Evolutionary conservation across 2,113 vertebrate species (phyloP), one percentile per base, ranked within the genome.

Genomic region (Silurus meridionalis): DNA sequence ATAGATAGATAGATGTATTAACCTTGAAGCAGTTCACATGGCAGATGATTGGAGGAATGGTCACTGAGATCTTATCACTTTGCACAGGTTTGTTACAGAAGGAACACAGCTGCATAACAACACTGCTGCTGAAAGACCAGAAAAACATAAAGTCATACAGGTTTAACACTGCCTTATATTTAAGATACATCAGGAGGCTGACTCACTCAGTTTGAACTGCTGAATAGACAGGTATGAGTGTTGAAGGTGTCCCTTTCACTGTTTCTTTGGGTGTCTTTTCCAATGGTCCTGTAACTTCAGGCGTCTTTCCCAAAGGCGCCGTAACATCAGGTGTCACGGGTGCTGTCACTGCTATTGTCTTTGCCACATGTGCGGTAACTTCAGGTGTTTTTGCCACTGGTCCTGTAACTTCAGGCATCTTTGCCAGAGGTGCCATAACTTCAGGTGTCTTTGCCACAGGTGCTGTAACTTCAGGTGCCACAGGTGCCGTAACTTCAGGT

Each of bases 21-120:
- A 94, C 93, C 94, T 92, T 90, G 1, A 95, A 88, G 82, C 94
- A 94, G 0, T 91, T 90, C 1, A 87, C 61, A 55, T 95, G 93
- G 88, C 85, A 91, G 58, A 2, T 81, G 21, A 92, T 13, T 0
- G 10, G 50, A 82, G 92, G 92, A 52, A 91, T 80, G 82, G n/a
- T 91, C 6, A 94, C 2, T 0, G 0, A 82, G 79, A 95, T 46
- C 86, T 89, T 94, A 23, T 83, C 86, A 67, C 89, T 92, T 82
- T 90, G 86, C 82, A 94, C 79, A 17, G 64, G 53, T 87, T 84
- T 74, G 53, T 91, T 80, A 87, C 94, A 94, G 86, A 88, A 87
- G 15, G 88, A 88, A 88, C 94, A 94, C 63, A 88, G 17, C 5
- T 14, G 14, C 28, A 53, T 83, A 6, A 4, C 61, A n/a, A 50